phyloP scores from a whole-genome alignment of 2,113 vertebrate species.

The Lagopus muta region DNA sequence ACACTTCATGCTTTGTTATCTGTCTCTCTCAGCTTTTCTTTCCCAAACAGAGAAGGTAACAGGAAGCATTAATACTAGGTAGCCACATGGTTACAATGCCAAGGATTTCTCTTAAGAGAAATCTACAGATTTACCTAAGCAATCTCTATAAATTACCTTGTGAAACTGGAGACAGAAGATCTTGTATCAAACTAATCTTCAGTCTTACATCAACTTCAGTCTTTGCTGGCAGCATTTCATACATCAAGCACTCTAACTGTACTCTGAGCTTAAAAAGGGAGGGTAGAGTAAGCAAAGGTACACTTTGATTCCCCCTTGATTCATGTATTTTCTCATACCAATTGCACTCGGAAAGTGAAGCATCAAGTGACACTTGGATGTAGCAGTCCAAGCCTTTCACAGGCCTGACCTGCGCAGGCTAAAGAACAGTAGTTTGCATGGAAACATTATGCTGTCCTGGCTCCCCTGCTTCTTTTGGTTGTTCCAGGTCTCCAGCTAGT shows the following conservation, averaged over 20 bases:
- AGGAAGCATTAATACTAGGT: background rate
- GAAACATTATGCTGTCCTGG: background rate
- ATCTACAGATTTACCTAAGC: background rate
- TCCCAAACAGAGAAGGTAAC: background rate
- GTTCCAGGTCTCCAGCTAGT: background rate
- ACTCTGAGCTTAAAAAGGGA: background rate
- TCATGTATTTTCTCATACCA: background rate
- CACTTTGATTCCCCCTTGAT: background rate
- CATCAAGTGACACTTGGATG: background rate
- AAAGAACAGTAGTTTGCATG: background rate
- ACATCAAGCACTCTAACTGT: background rate
- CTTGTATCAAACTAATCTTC: background rate
- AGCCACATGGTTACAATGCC: background rate
- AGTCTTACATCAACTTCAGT: background rate
- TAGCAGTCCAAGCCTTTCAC: background rate
- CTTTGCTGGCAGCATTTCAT: background rate
- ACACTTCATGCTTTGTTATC: background rate
- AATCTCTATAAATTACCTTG: background rate
- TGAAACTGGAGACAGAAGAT: background rate
- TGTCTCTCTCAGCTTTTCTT: background rate
- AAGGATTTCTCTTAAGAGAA: background rate
- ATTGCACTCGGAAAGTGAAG: background rate
- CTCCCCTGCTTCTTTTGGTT: fast-evolving
- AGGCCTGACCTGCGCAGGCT: background rate
- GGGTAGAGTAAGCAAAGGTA: background rate